These are phyloP conservation scores for Eremophila alpestris DNA, from an alignment of 2,797 vertebrate genomes.

Conservation along the genomic window DNA sequence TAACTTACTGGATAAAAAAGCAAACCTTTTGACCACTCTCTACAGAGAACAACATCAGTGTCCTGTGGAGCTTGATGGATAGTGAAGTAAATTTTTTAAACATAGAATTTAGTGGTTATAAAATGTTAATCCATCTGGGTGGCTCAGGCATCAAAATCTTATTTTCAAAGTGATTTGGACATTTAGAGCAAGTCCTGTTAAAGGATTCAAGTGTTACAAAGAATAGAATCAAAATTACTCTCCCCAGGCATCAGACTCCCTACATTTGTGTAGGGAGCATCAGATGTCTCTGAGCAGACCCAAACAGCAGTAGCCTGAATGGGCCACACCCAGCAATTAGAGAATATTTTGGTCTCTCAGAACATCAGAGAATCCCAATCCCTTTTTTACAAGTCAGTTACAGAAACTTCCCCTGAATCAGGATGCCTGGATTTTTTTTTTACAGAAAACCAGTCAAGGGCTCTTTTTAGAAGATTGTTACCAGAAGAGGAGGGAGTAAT, in stretches of 20 bases:
- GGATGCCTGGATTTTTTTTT: neutral
- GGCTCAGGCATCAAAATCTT: slow-evolving; percentile 4
- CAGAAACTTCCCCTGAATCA: neutral
- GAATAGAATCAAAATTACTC: neutral
- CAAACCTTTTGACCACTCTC: slow-evolving; percentile 2
- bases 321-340: neutral
- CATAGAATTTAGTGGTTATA: neutral
- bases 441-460: neutral
- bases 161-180: slow-evolving; percentile 11
- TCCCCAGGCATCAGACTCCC: neutral
- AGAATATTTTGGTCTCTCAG: neutral
- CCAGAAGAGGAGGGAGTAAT: neutral
- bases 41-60: neutral
- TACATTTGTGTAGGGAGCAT: neutral
- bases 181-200: neutral
- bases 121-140: slow-evolving; percentile 7
- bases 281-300: neutral
- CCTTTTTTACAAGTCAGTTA: neutral
- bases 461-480: neutral
- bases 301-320: neutral
- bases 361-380: neutral
- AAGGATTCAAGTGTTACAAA: neutral
- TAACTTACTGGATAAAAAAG: neutral
- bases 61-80: neutral
- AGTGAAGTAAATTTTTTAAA: slow-evolving; percentile 9